Evolutionary conservation across 53 echinoderm and acorn worm genomes (phyloP).

Genomic region (Echinometra lucunter): DNA sequence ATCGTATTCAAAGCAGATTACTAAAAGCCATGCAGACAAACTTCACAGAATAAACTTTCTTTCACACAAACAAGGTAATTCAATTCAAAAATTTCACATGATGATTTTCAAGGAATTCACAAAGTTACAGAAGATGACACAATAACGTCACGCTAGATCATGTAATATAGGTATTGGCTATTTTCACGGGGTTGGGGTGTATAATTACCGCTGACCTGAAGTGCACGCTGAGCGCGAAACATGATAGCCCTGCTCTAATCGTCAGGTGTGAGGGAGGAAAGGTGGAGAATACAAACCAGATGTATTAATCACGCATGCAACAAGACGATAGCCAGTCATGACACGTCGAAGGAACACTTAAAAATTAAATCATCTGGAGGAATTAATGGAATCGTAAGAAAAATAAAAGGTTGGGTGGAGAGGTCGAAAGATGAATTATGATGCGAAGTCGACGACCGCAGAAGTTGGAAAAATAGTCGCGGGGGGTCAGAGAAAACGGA

Average conservation of each 20-base stretch:
- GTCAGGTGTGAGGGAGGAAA: conserved; percentile 54
- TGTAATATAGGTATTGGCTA: conserved; percentile 32
- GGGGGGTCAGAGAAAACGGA: too few species aligned
- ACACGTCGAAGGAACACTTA: conserved; percentile 24
- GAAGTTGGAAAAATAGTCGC: conserved; percentile 44
- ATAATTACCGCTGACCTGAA: conserved; percentile 57
- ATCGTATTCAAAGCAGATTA: too few species aligned
- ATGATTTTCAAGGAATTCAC: too few species aligned
- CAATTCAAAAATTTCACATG: too few species aligned
- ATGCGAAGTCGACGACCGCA: conserved; percentile 30
- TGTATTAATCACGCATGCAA: conserved; percentile 64
- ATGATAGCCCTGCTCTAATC: conserved; percentile 46
- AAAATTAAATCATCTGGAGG: conserved; percentile 48
- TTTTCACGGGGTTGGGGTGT: conserved; percentile 20
- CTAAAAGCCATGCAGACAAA: too few species aligned
- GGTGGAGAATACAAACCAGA: conserved; percentile 31
- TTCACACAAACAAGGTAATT: too few species aligned
- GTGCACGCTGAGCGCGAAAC: conserved; percentile 3
- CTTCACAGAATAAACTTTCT: too few species aligned
- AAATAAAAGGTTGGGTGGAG: not conserved
- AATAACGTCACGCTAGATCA: not conserved
- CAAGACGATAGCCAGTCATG: conserved; percentile 25
- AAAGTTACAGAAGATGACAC: not conserved
- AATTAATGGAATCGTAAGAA: conserved; percentile 50
- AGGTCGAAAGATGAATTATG: conserved; percentile 14